phyloP scores from a whole-genome alignment of 2,888 invertebrate species.

The Aradus depressus region DNA sequence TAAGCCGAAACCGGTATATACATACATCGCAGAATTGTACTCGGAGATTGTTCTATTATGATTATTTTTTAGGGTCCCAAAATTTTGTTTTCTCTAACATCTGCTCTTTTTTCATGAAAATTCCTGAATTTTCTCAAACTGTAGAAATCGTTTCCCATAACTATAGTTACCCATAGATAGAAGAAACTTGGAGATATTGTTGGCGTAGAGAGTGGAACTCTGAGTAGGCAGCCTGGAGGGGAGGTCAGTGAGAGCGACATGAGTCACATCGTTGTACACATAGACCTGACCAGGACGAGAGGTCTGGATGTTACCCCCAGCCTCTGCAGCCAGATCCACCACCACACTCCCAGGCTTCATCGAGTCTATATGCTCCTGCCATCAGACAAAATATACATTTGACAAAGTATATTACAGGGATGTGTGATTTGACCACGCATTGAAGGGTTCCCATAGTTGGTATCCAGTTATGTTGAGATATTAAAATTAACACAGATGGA shows the following conservation, averaged over 20 bases:
- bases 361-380: conserved; percentile 30
- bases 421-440: no score
- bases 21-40: not conserved
- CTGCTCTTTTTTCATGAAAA: not conserved
- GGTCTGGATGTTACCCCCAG: conserved; percentile 77
- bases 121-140: not conserved
- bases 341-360: conserved; percentile 73
- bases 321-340: conserved; percentile 79
- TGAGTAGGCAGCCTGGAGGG: conserved; percentile 76
- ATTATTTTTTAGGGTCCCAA: no score
- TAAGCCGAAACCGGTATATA: not conserved
- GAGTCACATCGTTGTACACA: conserved; percentile 65
- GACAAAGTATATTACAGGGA: no score
- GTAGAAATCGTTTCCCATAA: not conserved
- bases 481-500: no score
- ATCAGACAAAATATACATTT: conserved; percentile 23
- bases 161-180: conserved; percentile 57
- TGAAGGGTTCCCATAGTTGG: no score
- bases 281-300: conserved; percentile 65
- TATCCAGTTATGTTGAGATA: no score
- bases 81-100: not conserved
- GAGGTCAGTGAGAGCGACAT: conserved; percentile 74
- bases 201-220: conserved; percentile 77
- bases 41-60: not conserved
- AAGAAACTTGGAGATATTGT: conserved; percentile 79